Evolutionary conservation across 2,888 invertebrate genomes (phyloP).

Genomic region (Erannis defoliaria): DNA sequence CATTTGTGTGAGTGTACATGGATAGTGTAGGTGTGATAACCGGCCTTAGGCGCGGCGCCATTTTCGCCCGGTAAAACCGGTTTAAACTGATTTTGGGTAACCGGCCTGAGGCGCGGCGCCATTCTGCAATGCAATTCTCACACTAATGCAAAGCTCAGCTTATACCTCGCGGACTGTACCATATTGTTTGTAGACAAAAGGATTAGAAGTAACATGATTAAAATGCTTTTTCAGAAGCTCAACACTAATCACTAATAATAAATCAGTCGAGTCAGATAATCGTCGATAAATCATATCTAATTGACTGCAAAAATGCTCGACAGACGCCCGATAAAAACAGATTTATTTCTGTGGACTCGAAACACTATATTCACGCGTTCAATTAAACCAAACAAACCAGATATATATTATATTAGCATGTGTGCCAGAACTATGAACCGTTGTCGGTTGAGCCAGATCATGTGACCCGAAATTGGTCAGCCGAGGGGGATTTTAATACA

Average conservation of each 20-base stretch:
- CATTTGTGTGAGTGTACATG: too few species aligned
- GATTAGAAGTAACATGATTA: too few species aligned
- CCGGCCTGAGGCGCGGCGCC: too few species aligned
- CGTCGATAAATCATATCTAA: not conserved
- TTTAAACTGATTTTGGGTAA: too few species aligned
- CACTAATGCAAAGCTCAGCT: too few species aligned
- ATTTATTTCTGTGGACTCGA: not conserved
- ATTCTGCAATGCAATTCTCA: too few species aligned
- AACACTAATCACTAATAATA: not conserved
- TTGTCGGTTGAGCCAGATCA: slow-evolving; percentile 43
- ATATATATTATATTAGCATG: slow-evolving; percentile 29
- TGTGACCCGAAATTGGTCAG: slow-evolving; percentile 49
- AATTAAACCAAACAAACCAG: slow-evolving; percentile 38
- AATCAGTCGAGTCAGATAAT: not conserved
- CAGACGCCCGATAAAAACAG: not conserved
- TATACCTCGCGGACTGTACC: too few species aligned
- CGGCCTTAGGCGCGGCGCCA: too few species aligned
- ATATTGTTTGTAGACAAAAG: not conserved
- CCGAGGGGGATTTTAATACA: slow-evolving; percentile 41
- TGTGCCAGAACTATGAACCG: slow-evolving; percentile 42
- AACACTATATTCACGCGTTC: not conserved
- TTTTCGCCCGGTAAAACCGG: too few species aligned
- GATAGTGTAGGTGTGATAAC: too few species aligned
- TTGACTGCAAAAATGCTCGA: not conserved
- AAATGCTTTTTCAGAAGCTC: too few species aligned